These are phyloP conservation scores for Philotrypesis tridentata DNA, from an alignment of 1,140 invertebrate species.

Conservation along the genomic window DNA sequence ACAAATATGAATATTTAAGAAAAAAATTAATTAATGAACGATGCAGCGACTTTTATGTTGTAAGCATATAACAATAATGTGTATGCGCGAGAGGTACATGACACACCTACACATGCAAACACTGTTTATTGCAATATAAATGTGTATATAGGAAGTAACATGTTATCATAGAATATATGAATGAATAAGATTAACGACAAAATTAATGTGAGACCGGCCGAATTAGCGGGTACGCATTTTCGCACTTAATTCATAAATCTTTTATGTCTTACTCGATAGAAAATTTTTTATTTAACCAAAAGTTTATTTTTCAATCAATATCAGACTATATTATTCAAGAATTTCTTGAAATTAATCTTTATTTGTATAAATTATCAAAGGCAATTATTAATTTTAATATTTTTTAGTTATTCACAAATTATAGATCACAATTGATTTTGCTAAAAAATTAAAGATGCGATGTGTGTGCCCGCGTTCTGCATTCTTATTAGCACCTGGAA, in stretches of 20 bases:
- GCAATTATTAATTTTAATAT: no score
- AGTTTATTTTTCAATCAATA: no score
- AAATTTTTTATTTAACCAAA: background rate
- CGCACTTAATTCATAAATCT: conserved; percentile 46
- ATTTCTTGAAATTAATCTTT: no score
- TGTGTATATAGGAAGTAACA: conserved; percentile 71
- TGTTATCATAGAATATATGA: conserved; percentile 65
- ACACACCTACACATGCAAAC: conserved; percentile 54
- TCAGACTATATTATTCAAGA: no score
- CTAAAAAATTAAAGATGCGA: conserved; percentile 48
- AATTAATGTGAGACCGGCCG: conserved; percentile 51
- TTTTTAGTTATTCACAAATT: background rate
- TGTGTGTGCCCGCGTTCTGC: conserved; percentile 66
- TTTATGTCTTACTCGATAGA: background rate
- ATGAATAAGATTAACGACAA: conserved; percentile 66
- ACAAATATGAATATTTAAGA: conserved; percentile 23
- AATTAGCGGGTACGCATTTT: conserved; percentile 65
- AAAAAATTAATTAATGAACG: conserved; percentile 36
- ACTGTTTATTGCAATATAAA: conserved; percentile 73
- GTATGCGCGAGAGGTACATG: conserved; percentile 39
- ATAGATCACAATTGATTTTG: background rate
- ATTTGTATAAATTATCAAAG: no score
- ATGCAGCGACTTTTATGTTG: conserved; percentile 44
- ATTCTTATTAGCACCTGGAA: conserved; percentile 58
- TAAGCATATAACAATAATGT: conserved; percentile 38